Conservation (phyloP, 2,888 invertebrate genomes). For the Amiota communis region DNA sequence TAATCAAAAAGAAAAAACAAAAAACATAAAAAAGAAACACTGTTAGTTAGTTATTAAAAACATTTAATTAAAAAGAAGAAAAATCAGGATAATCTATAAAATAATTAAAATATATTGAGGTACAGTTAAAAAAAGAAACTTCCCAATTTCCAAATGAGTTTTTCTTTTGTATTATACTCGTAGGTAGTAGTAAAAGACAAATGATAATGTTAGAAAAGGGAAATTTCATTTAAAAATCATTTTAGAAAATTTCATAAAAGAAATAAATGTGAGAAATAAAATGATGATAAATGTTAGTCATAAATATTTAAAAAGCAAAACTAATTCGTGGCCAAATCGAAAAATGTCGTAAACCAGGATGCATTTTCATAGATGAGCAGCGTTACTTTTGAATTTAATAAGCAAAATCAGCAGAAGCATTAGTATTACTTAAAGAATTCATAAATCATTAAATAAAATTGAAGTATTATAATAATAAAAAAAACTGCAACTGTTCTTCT, state of each 20-base stretch:
- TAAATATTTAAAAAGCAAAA: constrained; percentile 27
- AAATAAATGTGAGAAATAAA: constrained; percentile 42
- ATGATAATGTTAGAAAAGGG: no score
- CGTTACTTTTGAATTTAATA: not conserved
- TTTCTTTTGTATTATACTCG: no score
- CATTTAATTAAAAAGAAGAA: constrained; percentile 36
- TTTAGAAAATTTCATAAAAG: constrained; percentile 36
- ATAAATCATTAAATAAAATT: no score
- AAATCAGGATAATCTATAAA: not conserved
- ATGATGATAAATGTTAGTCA: constrained; percentile 40
- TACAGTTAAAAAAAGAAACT: constrained; percentile 35
- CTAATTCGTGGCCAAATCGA: constrained; percentile 46
- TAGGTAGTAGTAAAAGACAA: no score
- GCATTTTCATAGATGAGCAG: constrained; percentile 56
- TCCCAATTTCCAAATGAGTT: no score
- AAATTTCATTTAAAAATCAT: no score
- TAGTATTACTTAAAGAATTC: no score
- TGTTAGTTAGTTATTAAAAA: constrained; percentile 63
- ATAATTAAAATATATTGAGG: not conserved
- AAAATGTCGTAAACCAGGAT: constrained; percentile 60
- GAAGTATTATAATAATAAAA: no score
- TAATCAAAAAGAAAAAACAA: constrained; percentile 18
- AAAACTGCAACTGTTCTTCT: not conserved
- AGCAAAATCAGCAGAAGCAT: not conserved
- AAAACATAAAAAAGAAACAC: constrained; percentile 34